Base-by-base conservation (phyloP, 2,797 vertebrate genomes). In the Artibeus jamaicensis region DNA sequence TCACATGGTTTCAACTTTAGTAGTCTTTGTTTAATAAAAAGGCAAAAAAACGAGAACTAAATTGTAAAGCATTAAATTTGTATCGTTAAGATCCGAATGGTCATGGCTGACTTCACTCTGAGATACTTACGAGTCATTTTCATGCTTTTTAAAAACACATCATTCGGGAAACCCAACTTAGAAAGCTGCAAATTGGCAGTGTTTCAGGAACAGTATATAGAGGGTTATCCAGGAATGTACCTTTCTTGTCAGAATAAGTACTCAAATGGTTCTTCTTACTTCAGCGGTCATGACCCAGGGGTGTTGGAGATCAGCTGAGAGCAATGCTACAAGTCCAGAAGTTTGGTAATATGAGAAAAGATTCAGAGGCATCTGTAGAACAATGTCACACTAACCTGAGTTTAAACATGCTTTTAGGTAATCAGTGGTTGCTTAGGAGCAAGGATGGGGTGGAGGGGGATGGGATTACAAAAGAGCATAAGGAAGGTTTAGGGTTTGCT, bases 131-230 rank as follows among this genome's bases (percentile, higher is more conserved):
- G 37, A 48, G 70, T n/a, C 39, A 29, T 77, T 86, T 65, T 73
- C 74, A 9, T 86, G 21, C 42, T 86, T 89, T 96, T 93, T 37
- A 92, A 78, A 46, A 91, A 85, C 39, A 85, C 46, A 46, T 14
- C n/a, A 48, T 39, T n/a, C 67, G 67, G 46, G 8, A 82, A 86
- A 37, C 32, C 73, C 53, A 68, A 7, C 32, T 39, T 39, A 21
- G 71, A 81, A 89, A 89, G 10, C 29, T 48, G 19, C 34, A n/a
- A 62, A 68, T 16, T 59, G 42, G 15, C 46, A 71, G 48, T 32
- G 14, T 76, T 89, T 65, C 83, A 71, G 44, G 55, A 91, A 29
- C 6, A 65, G 10, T 55, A 24, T 18, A 65, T 44, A 82, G 34
- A 68, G 62, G 42, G 62, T 67, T 89, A 67, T 34, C 46, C 12